These are phyloP conservation scores for Biston betularia DNA, from an alignment of 2,888 invertebrate species.

Conservation along the genomic window DNA sequence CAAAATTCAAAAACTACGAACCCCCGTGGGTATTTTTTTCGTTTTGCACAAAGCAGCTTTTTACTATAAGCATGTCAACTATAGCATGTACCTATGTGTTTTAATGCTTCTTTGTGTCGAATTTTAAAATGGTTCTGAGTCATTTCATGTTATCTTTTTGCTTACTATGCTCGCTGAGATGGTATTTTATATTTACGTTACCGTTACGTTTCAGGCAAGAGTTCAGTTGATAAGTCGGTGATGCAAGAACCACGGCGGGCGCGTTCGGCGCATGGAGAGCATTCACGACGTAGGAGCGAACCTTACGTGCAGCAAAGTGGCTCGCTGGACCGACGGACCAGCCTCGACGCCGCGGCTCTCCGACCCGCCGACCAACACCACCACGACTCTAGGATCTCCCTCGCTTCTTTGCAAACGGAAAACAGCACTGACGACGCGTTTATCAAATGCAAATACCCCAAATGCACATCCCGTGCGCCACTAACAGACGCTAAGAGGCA, in stretches of 20 bases:
- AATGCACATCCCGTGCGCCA: conserved; percentile 91
- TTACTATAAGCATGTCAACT: conserved; percentile 37
- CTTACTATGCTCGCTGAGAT: background rate
- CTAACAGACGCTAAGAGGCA: conserved; percentile 91
- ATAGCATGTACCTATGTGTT: conserved; percentile 46
- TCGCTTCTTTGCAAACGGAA: conserved; percentile 79
- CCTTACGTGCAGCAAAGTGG: conserved; percentile 71
- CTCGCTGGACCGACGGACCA: conserved; percentile 85
- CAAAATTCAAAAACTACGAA: background rate
- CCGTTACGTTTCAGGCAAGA: conserved; percentile 76
- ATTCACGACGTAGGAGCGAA: conserved; percentile 77
- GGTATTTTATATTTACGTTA: conserved; percentile 19
- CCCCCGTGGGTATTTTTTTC: conserved; percentile 1
- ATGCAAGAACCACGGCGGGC: conserved; percentile 77
- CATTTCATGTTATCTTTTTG: conserved; percentile 16
- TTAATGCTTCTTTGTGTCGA: conserved; percentile 32
- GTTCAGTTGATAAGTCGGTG: conserved; percentile 84
- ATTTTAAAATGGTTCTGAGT: conserved; percentile 44
- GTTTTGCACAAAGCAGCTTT: conserved; percentile 24
- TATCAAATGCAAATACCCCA: conserved; percentile 92
- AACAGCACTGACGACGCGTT: conserved; percentile 83
- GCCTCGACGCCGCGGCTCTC: conserved; percentile 84
- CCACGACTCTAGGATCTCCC: conserved; percentile 77
- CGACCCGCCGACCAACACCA: conserved; percentile 70
- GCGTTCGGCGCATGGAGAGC: conserved; percentile 77